Evolutionary conservation across 2,888 invertebrate genomes (phyloP).

Genomic region (Branchipolynoe longqiensis): DNA sequence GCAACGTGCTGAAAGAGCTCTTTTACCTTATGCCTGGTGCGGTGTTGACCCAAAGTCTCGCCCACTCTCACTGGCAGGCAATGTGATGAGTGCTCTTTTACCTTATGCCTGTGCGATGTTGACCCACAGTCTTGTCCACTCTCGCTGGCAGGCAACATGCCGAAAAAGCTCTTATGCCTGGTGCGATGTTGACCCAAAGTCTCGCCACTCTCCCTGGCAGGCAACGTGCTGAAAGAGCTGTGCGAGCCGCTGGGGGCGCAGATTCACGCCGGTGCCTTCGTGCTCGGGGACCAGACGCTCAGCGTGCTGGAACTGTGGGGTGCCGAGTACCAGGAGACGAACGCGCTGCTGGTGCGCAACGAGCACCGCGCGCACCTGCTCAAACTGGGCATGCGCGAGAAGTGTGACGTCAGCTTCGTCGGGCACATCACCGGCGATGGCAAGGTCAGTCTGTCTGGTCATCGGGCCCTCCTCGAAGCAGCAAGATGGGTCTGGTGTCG

Average conservation of each 20-base stretch:
- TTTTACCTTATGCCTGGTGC: too few relatives aligned
- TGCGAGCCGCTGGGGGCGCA: conserved; percentile 97
- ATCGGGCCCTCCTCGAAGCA: too few relatives aligned
- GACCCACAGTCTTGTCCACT: too few relatives aligned
- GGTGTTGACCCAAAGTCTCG: too few relatives aligned
- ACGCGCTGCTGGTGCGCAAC: conserved; percentile 90
- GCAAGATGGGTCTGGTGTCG: too few relatives aligned
- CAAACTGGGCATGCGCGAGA: conserved; percentile 91
- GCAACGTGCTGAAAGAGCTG: conserved; percentile 97
- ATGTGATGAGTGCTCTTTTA: too few relatives aligned
- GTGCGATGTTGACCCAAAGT: too few relatives aligned
- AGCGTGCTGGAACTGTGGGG: conserved; percentile 97
- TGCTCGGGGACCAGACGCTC: conserved; percentile 96
- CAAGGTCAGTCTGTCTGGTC: conserved; percentile 82
- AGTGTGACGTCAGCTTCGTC: conserved; percentile 95
- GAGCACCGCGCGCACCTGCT: conserved; percentile 86
- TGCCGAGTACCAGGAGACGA: conserved; percentile 98
- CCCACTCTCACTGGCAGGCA: too few relatives aligned
- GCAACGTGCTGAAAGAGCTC: conserved; percentile 98
- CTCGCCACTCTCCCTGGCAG: too few relatives aligned
- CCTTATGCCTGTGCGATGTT: too few relatives aligned
- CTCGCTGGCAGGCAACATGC: too few relatives aligned
- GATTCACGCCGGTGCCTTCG: conserved; percentile 89
- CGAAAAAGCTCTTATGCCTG: too few relatives aligned
- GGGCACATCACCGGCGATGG: conserved; percentile 95